Evolutionary conservation across 2,888 invertebrate species (phyloP), one percentile per base, ranked within the genome.

Genomic region (Epiperipatus broadwayi): DNA sequence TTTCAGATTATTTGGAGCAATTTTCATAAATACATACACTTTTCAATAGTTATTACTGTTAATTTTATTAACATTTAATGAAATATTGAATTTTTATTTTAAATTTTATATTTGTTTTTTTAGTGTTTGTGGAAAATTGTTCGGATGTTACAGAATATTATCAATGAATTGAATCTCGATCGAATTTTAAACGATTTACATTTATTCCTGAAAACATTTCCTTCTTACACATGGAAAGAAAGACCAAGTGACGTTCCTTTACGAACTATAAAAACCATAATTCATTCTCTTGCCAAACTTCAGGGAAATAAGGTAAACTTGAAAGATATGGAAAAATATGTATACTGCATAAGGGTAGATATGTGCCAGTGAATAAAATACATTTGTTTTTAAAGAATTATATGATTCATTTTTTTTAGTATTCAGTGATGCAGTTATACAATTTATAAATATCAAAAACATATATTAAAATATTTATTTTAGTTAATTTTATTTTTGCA

Each of bases 61-160:
- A 14, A 25, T 29, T 20, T 21, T 39, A 19, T 33, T 40, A 3
- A 31, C 5, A 35, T 25, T 21, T 28, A 4, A 25, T 8, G 29
- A 21, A 12, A 33, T n/a, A n/a, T n/a, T n/a, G n/a, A n/a, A 41
- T 21, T 10, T 40, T 21, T 40, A 8, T 42, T 16, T 8, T 27
- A 10, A 31, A 7, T 27, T 35, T 25, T 40, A 40, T 12, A 29
- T 8, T 7, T 10, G 10, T 43, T 40, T 25, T 45, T 46, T 15
- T 48, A 89, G 64, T 93, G 91, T 57, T 71, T 89, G 54, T 93
- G 93, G 93, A 80, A 85, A 55, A 77, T 84, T 41, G 73, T 87
- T 12, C 81, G 85, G 59, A 72, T 78, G 60, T 72, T 93, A 52
- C 73, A 80, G 0, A 71, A 74, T 35, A 83, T 84, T 72, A 52